Base-by-base conservation (phyloP, 1,140 invertebrate species). In the Onthophagus taurus region DNA sequence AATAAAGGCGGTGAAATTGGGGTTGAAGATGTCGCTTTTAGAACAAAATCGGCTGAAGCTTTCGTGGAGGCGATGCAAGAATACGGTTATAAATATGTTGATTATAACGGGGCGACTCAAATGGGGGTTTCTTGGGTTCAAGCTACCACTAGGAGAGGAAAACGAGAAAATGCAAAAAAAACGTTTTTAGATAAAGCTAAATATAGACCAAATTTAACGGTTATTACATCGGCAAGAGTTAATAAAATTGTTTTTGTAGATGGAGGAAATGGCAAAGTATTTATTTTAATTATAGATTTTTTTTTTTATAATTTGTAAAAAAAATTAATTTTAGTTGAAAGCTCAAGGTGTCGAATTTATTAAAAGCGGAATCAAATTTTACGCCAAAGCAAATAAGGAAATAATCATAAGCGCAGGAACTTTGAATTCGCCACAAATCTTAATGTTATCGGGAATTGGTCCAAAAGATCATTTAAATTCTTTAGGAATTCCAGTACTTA, bases 71-170 rank as follows among this genome's bases (percentile, higher is more conserved):
- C 83, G 0, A 81, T 77, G 11, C 60, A 77, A 44, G 79, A 88
- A 59, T 76, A 81, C 57, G 85, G 84, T 26, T 76, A 76, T 55
- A 71, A 74, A n/a, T 42, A 68, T 47, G 68, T 73, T 2, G 89
- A 92, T 54, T 81, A 90, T 37, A 92, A 93, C 60, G 89, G 90
- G 3, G 83, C 85, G 42, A 78, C 80, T 42, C 88, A 92, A 59
- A 80, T 83, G 7, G 84, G 87, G 0, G 89, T 89, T 49, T 89
- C 89, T 83, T 80, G 88, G 3, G 83, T 80, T 1, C 92, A 89
- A 67, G 91, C 81, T 2, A 82, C 80, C 0, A 69, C 75, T 0
- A 57, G 81, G 34, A 64, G 83, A 5, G 90, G 91, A 0, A 83
- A 80, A 31, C 71, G 92, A 1, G 94, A 90, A 59, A 91, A 85